Evolutionary conservation across 2,888 invertebrate genomes (phyloP), one percentile per base, ranked within the genome.

Genomic region (Pristionchus maxplancki): DNA sequence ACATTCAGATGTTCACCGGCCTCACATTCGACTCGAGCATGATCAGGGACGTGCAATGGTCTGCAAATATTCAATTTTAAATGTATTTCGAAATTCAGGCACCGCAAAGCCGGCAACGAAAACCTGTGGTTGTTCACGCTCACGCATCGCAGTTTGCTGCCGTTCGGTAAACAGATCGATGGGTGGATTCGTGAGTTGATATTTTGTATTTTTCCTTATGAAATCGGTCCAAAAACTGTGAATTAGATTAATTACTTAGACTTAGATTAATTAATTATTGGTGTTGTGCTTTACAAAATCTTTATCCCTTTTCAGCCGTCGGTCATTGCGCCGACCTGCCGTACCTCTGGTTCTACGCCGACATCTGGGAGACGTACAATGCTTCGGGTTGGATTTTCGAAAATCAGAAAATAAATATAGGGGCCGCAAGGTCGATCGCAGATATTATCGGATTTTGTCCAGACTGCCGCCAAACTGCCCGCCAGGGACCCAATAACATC

Each of bases 121-220:
- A 37, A 71, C 71, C 24, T 71, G 0, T 71, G 71, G 71, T 37
- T 71, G 24, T 71, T 71, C 71, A 71, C 71, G 4, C 9, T 71
- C 37, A 15, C 71, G 8, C 71, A 71, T 71, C 71, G 71, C 4
- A 71, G 71, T 71, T 20, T 71, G 37, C 71, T 71, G 24, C 71
- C 71, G 8, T 71, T 31, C 28, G 13, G n/a, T 28, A 11, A 48
- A 3, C 1, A 28, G 15, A 31, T 81, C 28, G 28, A 48, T 13
- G 81, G 81, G 8, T 81, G 81, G 81, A 81, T 50, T 81, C 81
- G 81, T 81, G 28, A 44, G 48, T 24, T 74, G n/a, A 58, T 24
- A n/a, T n/a, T n/a, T 17, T 58, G 6, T 9, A 64, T 13, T 64
- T 64, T 28, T 11, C 64, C 3, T n/a, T n/a, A n/a, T n/a, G n/a